These are phyloP conservation scores for Synergus laeviventris DNA, from an alignment of 2,888 invertebrate genomes.

Conservation along the genomic window DNA sequence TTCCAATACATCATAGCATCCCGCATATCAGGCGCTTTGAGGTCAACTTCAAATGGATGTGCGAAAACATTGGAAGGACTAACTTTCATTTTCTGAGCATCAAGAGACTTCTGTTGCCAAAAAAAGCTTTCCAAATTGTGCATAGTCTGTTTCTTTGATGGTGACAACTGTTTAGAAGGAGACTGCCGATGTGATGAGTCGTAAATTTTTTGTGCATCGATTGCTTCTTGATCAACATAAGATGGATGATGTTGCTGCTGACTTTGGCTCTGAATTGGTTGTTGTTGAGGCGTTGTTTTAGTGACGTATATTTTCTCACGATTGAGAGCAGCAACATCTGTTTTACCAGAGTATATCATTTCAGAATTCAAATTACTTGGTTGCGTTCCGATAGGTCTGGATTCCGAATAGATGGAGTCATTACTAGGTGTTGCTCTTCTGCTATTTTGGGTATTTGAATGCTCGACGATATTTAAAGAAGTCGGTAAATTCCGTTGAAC, in stretches of 20 bases:
- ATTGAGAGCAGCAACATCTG: background rate
- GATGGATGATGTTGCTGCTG: background rate
- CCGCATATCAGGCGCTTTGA: slow-evolving; percentile 65
- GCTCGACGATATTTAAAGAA: background rate
- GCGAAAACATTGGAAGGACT: slow-evolving; percentile 9
- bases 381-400: background rate
- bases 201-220: slow-evolving; percentile 56
- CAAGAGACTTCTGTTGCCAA: slow-evolving; percentile 72
- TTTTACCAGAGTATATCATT: slow-evolving; percentile 1
- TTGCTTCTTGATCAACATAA: background rate
- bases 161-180: slow-evolving; percentile 59
- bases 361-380: slow-evolving; percentile 19
- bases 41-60: slow-evolving; percentile 54
- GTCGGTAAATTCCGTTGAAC: slow-evolving; percentile 3
- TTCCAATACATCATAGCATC: slow-evolving; percentile 86
- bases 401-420: background rate
- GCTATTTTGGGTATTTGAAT: background rate
- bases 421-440: background rate
- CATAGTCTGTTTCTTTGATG: slow-evolving; percentile 68
- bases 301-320: background rate
- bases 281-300: background rate
- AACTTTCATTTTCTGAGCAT: slow-evolving; percentile 62
- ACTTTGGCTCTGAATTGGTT: background rate
- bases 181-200: slow-evolving; percentile 53
- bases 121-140: slow-evolving; percentile 71